Evolutionary conservation across 2,113 vertebrate genomes (phyloP).

Genomic region (Corvus moneduloides): DNA sequence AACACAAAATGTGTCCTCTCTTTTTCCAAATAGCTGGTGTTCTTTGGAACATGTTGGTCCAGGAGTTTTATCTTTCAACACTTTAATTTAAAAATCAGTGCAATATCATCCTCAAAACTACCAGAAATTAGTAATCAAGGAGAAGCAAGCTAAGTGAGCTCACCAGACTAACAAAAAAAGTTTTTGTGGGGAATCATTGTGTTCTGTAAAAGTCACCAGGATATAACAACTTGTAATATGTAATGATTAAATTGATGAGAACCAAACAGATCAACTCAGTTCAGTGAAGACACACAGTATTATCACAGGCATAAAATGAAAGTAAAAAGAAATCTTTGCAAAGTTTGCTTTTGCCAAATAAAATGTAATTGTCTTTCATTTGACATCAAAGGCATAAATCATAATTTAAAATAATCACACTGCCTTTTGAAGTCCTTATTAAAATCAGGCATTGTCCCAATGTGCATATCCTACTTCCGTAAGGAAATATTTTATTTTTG

Average conservation of each 20-base stretch:
- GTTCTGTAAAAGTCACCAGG: background rate
- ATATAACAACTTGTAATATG: background rate
- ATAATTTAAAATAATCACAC: slow-evolving; percentile 38
- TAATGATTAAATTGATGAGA: background rate
- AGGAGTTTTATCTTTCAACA: background rate
- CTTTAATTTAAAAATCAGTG: background rate
- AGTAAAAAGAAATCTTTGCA: background rate
- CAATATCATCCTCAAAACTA: background rate
- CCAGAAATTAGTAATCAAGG: background rate
- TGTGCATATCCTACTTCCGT: background rate
- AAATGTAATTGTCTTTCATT: slow-evolving; percentile 20
- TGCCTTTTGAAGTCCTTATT: slow-evolving; percentile 44
- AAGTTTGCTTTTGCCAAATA: background rate
- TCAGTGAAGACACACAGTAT: background rate
- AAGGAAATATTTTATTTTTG: background rate
- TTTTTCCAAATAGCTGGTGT: background rate
- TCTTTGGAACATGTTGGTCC: background rate
- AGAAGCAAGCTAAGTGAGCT: background rate
- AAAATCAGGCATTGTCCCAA: slow-evolving; percentile 10
- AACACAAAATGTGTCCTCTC: background rate
- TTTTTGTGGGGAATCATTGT: background rate
- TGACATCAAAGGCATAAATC: slow-evolving; percentile 37
- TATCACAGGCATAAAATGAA: background rate
- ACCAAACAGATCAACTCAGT: background rate
- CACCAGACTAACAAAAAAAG: background rate